Base-by-base conservation (phyloP, 2,113 vertebrate species). In the Naja naja region DNA sequence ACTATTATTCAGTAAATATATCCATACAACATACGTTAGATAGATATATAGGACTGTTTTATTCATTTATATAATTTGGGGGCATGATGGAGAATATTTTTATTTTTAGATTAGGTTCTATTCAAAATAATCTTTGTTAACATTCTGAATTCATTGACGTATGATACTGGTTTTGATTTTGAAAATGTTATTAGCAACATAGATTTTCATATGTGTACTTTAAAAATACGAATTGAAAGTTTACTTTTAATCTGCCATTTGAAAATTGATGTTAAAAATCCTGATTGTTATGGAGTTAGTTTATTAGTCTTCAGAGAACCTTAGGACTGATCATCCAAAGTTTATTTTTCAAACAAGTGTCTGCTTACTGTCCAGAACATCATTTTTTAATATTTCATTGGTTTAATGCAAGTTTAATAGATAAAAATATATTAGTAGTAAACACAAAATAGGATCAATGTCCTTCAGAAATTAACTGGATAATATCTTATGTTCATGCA, bases 311-410 rank as follows among this genome's bases (percentile, higher is more conserved):
- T 53, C 22, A 89, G 91, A 52, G 58, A 49, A 69, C 43, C 49
- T 88, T 87, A 11, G 34, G 10, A 92, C 1, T 49, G 43, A 53
- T 56, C 22, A 56, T 56, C 55, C 5, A 56, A 47, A 49, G 47
- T 49, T 49, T 49, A 49, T 9, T 49, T 49, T 49, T 49, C 47
- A 49, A 49, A 49, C 8, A 49, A 49, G 47, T 23, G 45, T 69
- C 11, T 89, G 87, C 39, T 89, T 55, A 16, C 49, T 54, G 49
- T 25, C 47, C 34, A 81, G 60, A 55, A 92, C 49, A 92, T 92
- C 89, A 89, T 88, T 92, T 88, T 92, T 56, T 89, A 55, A 92
- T 89, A 88, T 54, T 92, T 89, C 30, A 39, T 55, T 88, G n/a
- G 47, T 52, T 30, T 86, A 86, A 16, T 88, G 34, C n/a, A 81